Base-by-base conservation (phyloP, 2,797 vertebrate species). In the Pipistrellus pipistrellus region DNA sequence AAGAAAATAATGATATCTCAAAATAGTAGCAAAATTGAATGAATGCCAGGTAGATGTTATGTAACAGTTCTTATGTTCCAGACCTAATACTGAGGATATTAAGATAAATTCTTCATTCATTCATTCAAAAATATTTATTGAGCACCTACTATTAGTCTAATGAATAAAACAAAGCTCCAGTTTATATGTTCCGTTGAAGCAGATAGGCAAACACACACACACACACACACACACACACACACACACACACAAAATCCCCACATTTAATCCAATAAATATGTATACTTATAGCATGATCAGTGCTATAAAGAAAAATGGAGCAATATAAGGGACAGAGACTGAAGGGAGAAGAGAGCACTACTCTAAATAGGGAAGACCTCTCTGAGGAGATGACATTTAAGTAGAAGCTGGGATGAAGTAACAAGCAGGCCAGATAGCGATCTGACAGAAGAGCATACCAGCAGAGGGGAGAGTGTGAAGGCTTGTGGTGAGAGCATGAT, bases 91-190 rank as follows among this genome's bases (percentile, higher is more conserved):
- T 73, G 4, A 73, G 17, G 48, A 21, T 75, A 48, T 4, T 48
- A 90, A 62, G 35, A 78, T 64, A 4, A 89, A 88, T 84, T 68
- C 12, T 25, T 57, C 44, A 85, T 64, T 94, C n/a, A 53, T 72
- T 91, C 44, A 64, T 86, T 88, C 59, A 72, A 30, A 90, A 92
- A 88, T 85, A 48, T 73, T 86, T 68, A 62, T 25, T 80, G 18
- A 83, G 9, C 35, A 62, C 9, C 30, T 81, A 76, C 30, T 72
- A 64, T 85, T 3, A 59, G 46, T 25, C 25, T 66, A 75, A n/a
- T 84, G 57, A 57, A 83, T 35, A 80, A 86, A 72, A 83, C 13
- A 25, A 88, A 86, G 27, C 41, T 72, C 23, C 46, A 77, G 21
- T 2, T 88, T 81, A 66, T 81, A 81, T 85, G 21, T 76, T 85